Evolutionary conservation across 2,888 invertebrate genomes (phyloP).

Genomic region (Conomelus anceps): DNA sequence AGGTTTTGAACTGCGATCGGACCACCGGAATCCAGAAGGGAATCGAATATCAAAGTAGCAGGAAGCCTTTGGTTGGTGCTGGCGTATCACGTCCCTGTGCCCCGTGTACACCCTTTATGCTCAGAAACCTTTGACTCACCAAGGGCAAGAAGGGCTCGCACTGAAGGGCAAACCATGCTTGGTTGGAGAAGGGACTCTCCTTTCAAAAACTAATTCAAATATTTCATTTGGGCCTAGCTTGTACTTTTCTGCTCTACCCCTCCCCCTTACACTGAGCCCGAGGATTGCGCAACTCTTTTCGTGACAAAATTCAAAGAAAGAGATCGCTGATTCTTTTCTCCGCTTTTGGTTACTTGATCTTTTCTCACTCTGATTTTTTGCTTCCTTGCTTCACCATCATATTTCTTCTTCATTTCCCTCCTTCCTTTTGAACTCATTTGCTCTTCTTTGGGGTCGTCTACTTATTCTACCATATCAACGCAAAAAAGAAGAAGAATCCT

Average conservation of each 20-base stretch:
- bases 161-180: background rate
- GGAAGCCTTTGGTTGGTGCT: background rate
- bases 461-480: background rate
- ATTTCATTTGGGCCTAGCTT: constrained; percentile 6
- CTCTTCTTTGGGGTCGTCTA: background rate
- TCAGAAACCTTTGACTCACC: background rate
- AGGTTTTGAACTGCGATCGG: background rate
- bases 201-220: constrained; percentile 8
- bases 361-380: background rate
- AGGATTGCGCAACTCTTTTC: background rate
- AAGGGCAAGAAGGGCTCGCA: background rate
- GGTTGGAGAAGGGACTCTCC: background rate
- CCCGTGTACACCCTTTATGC: background rate
- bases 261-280: background rate
- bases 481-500: background rate
- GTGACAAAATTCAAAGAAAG: background rate
- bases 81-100: background rate
- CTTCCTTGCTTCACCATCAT: background rate
- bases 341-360: background rate
- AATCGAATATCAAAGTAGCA: background rate
- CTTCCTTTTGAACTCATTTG: background rate
- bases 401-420: no score
- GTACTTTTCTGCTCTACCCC: background rate
- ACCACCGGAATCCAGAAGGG: background rate
- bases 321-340: background rate